Percentiles rank a stretch among this genome's conserved stretches.
Conservation (phyloP, 2,888 invertebrate genomes). For the Dioctria rufipes region DNA sequence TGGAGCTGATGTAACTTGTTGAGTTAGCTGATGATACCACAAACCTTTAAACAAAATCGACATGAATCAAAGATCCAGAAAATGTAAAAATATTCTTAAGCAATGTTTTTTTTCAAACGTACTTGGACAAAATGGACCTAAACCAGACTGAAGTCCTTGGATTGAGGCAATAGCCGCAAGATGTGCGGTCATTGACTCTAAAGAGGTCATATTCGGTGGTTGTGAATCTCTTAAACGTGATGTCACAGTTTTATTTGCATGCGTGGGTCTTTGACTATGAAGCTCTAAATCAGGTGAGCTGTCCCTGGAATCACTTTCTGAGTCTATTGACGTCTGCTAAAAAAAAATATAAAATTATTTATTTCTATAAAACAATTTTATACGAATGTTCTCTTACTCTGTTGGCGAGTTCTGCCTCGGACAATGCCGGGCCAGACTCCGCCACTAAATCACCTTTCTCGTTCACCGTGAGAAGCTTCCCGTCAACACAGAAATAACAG, state of each 20-base stretch:
- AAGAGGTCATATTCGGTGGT: conserved; percentile 74
- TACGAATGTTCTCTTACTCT: conserved; percentile 62
- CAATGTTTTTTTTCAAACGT: conserved; percentile 53
- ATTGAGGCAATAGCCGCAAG: conserved; percentile 77
- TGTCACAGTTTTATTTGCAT: conserved; percentile 71
- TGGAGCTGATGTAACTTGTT: conserved; percentile 65
- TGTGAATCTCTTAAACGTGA: conserved; percentile 62
- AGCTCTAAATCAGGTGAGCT: conserved; percentile 71
- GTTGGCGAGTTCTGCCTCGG: conserved; percentile 67
- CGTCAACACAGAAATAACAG: conserved; percentile 88
- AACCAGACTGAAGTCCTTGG: conserved; percentile 62
- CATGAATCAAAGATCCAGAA: not conserved
- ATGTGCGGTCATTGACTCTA: conserved; percentile 80
- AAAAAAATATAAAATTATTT: not conserved
- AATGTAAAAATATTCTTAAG: conserved; percentile 2
- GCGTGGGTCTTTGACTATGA: conserved; percentile 65
- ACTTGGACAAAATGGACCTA: conserved; percentile 65
- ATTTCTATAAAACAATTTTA: not conserved
- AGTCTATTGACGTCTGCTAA: conserved; percentile 72
- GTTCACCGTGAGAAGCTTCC: conserved; percentile 76
- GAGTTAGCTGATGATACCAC: conserved; percentile 62
- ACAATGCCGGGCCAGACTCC: conserved; percentile 69
- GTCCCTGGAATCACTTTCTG: conserved; percentile 79
- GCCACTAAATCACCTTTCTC: conserved; percentile 71
- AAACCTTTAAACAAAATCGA: conserved; percentile 49